Evolutionary conservation across 2,797 vertebrate species (phyloP).

Genomic region (Philypnodon macrostomus): DNA sequence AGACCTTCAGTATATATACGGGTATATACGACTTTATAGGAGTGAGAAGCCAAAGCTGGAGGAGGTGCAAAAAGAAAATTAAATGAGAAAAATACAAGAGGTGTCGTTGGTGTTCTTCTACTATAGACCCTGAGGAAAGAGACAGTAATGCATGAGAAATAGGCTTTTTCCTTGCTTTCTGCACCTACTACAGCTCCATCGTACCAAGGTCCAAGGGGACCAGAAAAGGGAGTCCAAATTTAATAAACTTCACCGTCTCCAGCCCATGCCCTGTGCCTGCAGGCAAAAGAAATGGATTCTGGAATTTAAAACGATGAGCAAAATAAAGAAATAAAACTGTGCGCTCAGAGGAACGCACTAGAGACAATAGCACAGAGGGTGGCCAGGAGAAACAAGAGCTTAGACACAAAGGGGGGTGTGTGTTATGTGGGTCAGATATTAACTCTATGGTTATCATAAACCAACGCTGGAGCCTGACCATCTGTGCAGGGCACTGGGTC

Average conservation of each 20-base stretch:
- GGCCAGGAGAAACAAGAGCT: conserved; percentile 63
- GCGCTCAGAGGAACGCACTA: conserved; percentile 42
- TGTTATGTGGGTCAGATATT: conserved; percentile 61
- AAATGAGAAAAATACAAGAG: conserved; percentile 42
- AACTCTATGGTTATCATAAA: conserved; percentile 61
- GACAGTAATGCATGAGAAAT: conserved; percentile 68
- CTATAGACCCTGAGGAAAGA: conserved; percentile 58
- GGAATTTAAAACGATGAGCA: conserved; percentile 67
- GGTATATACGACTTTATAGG: conserved; percentile 28
- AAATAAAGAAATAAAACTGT: conserved; percentile 70
- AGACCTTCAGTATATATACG: conserved; percentile 65
- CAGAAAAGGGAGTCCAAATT: conserved; percentile 55
- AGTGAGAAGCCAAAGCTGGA: conserved; percentile 16
- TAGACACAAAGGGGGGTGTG: conserved; percentile 9
- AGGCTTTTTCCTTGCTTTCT: conserved; percentile 55
- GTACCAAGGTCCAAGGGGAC: conserved; percentile 54
- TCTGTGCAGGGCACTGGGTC: conserved; percentile 53
- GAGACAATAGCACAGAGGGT: conserved; percentile 67
- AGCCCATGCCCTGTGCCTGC: conserved; percentile 52
- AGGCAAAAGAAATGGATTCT: conserved; percentile 70
- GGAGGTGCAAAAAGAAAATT: conserved; percentile 48
- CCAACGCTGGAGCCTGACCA: conserved; percentile 38
- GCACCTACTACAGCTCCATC: conserved; percentile 44
- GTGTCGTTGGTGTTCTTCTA: conserved; percentile 58
- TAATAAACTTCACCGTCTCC: conserved; percentile 68